phyloP scores from a whole-genome alignment of 2,113 vertebrate genomes.

The Cheirogaleus medius region DNA sequence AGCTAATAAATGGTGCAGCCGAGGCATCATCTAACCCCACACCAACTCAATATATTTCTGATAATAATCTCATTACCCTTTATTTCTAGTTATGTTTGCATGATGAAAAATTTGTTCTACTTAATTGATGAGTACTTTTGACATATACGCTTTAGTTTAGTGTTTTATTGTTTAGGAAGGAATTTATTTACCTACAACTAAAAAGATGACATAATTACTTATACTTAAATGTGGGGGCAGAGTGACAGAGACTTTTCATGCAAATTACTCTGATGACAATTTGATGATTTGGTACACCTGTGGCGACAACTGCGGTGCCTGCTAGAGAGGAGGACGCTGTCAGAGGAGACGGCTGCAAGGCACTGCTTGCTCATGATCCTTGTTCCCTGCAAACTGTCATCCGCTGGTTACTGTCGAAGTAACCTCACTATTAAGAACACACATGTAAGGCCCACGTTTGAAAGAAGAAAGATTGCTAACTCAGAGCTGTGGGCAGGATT shows the following conservation, averaged over 20 bases:
- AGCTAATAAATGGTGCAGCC: background rate
- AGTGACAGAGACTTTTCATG: background rate
- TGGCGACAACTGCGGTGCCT: background rate
- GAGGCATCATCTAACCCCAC: background rate
- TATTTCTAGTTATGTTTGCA: background rate
- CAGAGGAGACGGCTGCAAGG: background rate
- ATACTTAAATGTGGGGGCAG: background rate
- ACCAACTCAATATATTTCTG: background rate
- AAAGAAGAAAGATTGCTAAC: background rate
- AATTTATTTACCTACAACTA: background rate
- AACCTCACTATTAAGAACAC: background rate
- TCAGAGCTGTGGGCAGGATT: background rate
- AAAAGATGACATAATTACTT: background rate
- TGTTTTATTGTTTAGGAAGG: background rate
- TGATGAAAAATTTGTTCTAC: background rate
- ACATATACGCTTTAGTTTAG: background rate
- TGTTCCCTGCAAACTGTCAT: background rate
- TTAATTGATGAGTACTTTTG: background rate
- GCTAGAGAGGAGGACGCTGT: background rate
- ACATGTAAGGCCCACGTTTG: background rate
- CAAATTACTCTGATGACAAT: constrained; percentile 7
- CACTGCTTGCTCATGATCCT: background rate
- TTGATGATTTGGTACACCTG: background rate
- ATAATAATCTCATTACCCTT: background rate
- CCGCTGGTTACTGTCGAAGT: background rate